A percentile compares a stretch with the other conserved stretches of the same genome.
Evolutionary conservation across 1,140 invertebrate species (phyloP).

Genomic region (Aplysia californica): DNA sequence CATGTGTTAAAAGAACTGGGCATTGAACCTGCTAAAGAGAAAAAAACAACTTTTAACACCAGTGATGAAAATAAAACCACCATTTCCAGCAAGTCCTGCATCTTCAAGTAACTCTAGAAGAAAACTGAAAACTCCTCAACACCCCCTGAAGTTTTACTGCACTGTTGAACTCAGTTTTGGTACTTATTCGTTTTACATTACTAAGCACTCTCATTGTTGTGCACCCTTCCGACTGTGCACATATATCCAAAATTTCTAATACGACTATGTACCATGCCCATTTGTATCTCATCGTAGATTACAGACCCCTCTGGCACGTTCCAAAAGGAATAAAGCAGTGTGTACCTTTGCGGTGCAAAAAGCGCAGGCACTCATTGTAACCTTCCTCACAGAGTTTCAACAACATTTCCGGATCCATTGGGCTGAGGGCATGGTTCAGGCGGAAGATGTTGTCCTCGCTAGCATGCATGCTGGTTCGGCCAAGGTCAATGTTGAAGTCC

Average conservation of each 20-base stretch:
- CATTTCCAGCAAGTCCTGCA: background rate
- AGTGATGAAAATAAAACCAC: background rate
- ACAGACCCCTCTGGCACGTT: background rate
- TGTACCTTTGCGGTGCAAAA: conserved; percentile 9
- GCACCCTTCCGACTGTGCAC: background rate
- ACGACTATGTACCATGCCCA: background rate
- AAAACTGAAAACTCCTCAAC: background rate
- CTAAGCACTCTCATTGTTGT: background rate
- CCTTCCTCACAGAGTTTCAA: conserved; percentile 21
- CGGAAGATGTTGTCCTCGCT: conserved; percentile 26
- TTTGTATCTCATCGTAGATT: background rate
- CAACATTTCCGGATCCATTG: conserved; percentile 20
- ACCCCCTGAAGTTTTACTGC: background rate
- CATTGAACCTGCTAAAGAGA: too few relatives aligned
- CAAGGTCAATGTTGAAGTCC: conserved; percentile 9
- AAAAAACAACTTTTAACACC: too few relatives aligned
- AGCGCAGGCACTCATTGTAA: conserved; percentile 20
- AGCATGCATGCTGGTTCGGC: conserved; percentile 15
- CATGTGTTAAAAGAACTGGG: too few relatives aligned
- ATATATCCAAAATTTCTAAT: background rate
- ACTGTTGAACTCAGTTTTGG: background rate
- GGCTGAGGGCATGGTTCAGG: conserved; percentile 21
- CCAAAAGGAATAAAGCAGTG: background rate
- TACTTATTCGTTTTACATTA: background rate
- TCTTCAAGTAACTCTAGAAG: background rate